Base-by-base conservation (phyloP, 2,113 vertebrate genomes). In the Emydocephalus ijimae region DNA sequence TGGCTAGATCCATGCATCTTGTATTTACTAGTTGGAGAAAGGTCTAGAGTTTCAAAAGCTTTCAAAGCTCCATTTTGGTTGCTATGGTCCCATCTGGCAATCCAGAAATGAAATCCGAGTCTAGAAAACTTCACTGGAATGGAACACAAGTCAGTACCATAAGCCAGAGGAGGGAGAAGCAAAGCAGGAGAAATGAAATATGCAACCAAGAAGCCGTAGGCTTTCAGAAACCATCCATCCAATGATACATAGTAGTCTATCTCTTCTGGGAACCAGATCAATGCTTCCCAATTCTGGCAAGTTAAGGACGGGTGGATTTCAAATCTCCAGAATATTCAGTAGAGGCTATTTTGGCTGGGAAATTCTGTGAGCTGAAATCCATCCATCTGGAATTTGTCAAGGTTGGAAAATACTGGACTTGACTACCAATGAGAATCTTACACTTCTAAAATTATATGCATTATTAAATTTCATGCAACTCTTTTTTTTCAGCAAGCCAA, bases 21-120 rank as follows among this genome's bases (percentile, higher is more conserved):
- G 64, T 94, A 94, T 45, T 45, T 87, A 0, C 48, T 91, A 89
- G 90, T 93, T 93, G 54, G 6, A 93, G 34, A 59, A 89, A 24
- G 29, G 39, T 50, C 89, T 91, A 93, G 34, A 61, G 5, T 90
- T 94, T 93, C 34, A 2, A 56, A 85, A 54, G 6, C 50, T 20
- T 54, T 81, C 12, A 14, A 24, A 54, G 55, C 4, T 91, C 24
- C 69, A 20, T 34, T 6, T 18, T 59, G 34, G 39, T 85, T 57
- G 52, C 18, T 24, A 85, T 81, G 52, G 52, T 6, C 12, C 52
- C 34, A 85, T 85, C 34, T 26, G 26, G 24, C 50, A 85, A 56
- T 74, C 43, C 34, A 86, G 61, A 54, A 45, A 20, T 23, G 14
- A 56, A 7, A 26, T 21, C 34, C 12, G 52, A 57, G 5, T 39